These are phyloP conservation scores for Peromyscus melanophrys DNA, from an alignment of 2,797 vertebrate species.

Conservation along the genomic window DNA sequence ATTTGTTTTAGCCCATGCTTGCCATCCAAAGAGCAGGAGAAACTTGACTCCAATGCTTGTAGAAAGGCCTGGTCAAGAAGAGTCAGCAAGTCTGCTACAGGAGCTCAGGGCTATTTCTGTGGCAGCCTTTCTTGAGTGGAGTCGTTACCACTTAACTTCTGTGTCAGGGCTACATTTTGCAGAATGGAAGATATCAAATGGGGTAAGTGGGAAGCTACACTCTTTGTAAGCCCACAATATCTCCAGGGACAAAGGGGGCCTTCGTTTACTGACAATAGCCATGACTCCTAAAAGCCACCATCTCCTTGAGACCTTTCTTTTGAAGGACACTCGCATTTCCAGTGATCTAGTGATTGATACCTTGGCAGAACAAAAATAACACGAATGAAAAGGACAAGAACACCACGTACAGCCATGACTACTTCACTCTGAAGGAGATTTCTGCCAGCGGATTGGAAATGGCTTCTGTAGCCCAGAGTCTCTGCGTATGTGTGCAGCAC, in stretches of 20 bases:
- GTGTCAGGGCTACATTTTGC: background rate
- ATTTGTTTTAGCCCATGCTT: background rate
- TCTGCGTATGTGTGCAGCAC: fast-evolving
- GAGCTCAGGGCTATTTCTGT: background rate
- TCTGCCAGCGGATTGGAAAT: background rate
- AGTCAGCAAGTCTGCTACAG: background rate
- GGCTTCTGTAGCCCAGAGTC: background rate
- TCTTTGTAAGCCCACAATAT: background rate
- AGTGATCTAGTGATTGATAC: background rate
- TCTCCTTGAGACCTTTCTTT: background rate
- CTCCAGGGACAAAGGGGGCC: background rate
- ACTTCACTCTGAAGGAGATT: background rate
- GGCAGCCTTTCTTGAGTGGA: background rate
- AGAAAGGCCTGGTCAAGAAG: background rate
- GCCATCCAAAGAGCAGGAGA: background rate
- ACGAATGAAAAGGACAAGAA: constrained; percentile 3
- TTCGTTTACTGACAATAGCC: background rate
- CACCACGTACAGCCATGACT: background rate
- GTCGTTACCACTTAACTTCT: background rate
- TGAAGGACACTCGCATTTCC: constrained; percentile 30
- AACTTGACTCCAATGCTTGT: background rate
- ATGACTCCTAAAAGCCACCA: background rate
- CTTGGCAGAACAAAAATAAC: background rate
- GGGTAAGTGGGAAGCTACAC: too few relatives aligned
- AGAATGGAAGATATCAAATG: background rate